These are phyloP conservation scores for Tanytarsus gracilentus DNA, from an alignment of 2,888 invertebrate genomes.

Conservation along the genomic window DNA sequence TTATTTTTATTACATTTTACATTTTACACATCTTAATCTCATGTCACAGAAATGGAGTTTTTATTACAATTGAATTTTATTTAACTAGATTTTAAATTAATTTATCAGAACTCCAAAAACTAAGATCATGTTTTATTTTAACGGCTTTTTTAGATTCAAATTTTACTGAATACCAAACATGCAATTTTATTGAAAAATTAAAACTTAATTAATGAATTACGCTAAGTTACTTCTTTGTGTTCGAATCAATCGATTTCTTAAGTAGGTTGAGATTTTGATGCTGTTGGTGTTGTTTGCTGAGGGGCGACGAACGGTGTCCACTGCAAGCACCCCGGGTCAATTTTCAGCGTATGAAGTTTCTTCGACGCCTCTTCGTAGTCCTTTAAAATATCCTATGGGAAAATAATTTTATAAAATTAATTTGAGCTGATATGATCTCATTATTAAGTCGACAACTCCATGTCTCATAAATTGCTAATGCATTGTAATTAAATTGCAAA, in stretches of 20 bases:
- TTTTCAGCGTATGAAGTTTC: constrained; percentile 70
- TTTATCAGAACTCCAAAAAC: no score
- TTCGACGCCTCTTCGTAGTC: constrained; percentile 80
- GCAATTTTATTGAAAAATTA: no score
- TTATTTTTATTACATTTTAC: no score
- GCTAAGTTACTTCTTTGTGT: not conserved
- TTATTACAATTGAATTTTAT: no score
- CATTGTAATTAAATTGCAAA: constrained; percentile 11
- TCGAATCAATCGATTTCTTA: not conserved
- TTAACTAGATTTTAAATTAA: no score
- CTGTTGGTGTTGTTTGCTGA: constrained; percentile 32
- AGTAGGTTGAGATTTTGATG: constrained; percentile 21
- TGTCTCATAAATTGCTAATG: no score
- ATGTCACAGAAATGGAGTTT: no score
- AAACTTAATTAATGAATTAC: not conserved
- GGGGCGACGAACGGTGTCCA: constrained; percentile 74
- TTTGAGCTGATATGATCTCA: not conserved
- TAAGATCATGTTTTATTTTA: no score
- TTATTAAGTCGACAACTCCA: constrained; percentile 1
- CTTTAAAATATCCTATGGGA: constrained; percentile 76
- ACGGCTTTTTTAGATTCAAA: no score
- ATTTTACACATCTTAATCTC: no score
- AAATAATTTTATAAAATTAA: not conserved
- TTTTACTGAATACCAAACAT: no score
- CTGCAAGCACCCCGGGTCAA: constrained; percentile 76